phyloP scores from a whole-genome alignment of 2,113 vertebrate species.

The Equus przewalskii region DNA sequence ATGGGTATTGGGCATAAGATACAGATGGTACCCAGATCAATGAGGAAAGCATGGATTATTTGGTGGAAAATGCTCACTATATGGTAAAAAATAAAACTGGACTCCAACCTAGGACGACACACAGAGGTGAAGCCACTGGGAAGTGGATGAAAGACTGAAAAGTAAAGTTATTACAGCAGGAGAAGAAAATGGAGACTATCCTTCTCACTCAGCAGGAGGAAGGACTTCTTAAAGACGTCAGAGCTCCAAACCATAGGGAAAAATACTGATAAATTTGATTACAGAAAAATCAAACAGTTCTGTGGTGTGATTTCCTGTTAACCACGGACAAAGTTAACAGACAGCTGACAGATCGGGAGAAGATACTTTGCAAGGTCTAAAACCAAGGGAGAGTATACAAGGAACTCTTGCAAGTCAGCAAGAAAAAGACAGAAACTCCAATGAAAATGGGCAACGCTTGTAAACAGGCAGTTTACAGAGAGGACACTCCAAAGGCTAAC shows the following conservation, averaged over 20 bases:
- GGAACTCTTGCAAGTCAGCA: not conserved
- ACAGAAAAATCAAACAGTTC: conserved; percentile 22
- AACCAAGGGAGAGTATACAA: not conserved
- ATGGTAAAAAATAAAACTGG: not conserved
- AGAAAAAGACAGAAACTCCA: conserved; percentile 47
- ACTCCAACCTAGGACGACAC: not conserved
- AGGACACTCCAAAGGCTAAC: conserved; percentile 18
- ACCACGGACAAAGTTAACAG: not conserved
- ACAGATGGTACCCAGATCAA: not conserved
- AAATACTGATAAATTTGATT: not conserved
- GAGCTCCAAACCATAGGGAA: not conserved
- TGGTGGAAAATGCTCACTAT: not conserved
- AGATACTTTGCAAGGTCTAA: conserved; percentile 13
- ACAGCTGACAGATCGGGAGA: not conserved
- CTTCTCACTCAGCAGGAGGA: not conserved
- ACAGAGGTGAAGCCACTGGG: not conserved
- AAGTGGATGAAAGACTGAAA: not conserved
- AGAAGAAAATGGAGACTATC: not conserved
- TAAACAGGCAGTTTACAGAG: not conserved
- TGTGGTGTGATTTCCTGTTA: not conserved
- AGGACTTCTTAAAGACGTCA: not conserved
- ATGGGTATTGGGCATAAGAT: not conserved
- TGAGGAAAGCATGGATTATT: not conserved
- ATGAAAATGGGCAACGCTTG: not conserved
- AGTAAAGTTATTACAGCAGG: not conserved